Conservation (phyloP, 2,888 invertebrate species). For the Beris chalybata region DNA sequence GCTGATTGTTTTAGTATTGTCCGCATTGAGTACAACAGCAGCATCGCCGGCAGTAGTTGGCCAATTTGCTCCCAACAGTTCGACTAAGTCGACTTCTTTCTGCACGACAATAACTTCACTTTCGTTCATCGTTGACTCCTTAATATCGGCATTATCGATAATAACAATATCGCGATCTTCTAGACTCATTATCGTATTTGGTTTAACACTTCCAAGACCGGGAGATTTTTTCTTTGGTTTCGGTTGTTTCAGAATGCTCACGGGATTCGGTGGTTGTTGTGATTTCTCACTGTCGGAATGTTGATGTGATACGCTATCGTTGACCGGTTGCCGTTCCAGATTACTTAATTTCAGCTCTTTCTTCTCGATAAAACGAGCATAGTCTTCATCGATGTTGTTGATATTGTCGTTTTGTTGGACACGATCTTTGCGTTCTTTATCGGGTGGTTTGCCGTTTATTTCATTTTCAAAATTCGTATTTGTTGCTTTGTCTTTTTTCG, state of each 20-base stretch:
- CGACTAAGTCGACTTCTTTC: conserved; percentile 50
- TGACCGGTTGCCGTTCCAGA: conserved; percentile 20
- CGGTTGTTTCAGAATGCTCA: conserved; percentile 45
- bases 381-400: conserved; percentile 43
- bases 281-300: conserved; percentile 20
- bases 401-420: conserved; percentile 38
- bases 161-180: conserved; percentile 50
- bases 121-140: conserved; percentile 49
- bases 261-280: conserved; percentile 21
- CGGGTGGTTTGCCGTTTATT: conserved; percentile 14
- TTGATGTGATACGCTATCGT: conserved; percentile 37
- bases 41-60: conserved; percentile 51
- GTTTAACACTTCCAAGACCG: conserved; percentile 38
- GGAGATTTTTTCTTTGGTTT: conserved; percentile 33
- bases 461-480: conserved; percentile 37
- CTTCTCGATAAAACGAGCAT: conserved; percentile 44
- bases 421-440: conserved; percentile 34
- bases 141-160: conserved; percentile 50
- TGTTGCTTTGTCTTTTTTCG: conserved; percentile 37
- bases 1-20: conserved; percentile 37
- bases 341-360: conserved; percentile 43
- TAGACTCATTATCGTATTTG: conserved; percentile 45
- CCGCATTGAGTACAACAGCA: conserved; percentile 48
- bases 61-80: conserved; percentile 52
- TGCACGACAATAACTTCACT: conserved; percentile 48